Evolutionary conservation across 2,113 vertebrate species (phyloP), one percentile per base, ranked within the genome.

Genomic region (Columba janthina): DNA sequence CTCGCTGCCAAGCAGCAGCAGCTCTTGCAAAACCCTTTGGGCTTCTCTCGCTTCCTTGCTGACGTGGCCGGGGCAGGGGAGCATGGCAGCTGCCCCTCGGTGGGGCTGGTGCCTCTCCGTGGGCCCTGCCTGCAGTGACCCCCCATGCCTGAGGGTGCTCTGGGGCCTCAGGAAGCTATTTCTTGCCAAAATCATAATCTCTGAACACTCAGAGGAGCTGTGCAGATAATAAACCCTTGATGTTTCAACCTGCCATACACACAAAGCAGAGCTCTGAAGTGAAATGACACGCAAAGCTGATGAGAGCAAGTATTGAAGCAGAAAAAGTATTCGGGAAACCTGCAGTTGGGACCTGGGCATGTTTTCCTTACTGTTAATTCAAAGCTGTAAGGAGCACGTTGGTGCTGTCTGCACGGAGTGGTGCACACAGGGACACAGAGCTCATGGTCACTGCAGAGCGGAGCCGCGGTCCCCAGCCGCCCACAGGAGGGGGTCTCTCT

Each of bases 401-500:
- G 53, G 36, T 77, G 75, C 40, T 73, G 15, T 42, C 66, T 65
- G 66, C 71, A 31, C 0, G 1, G 29, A 32, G 34, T 2, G 32
- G 26, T 13, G 18, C 70, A 8, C 5, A 0, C 14, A 61, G 31
- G 64, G 64, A 38, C 67, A 13, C 32, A 5, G 66, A 40, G 40
- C 40, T 50, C 24, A 11, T 19, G 40, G 42, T 31, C 54, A 19
- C n/a, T 38, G 85, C 29, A 6, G 20, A 28, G 10, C 36, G 53
- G 31, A 82, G 66, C 61, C 1, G 1, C 3, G 1, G 6, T 25
- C 29, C 28, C 21, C 38, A 46, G 58, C 22, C 1, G 1, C 36
- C 11, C 2, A 0, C 44, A 1, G 0, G 15, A 38, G 28, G 1
- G 1, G 3, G 5, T 31, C 32, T 40, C 44, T 60, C 34, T 24